Percentiles rank a stretch among this genome's conserved stretches.
phyloP scores from a whole-genome alignment of 2,797 vertebrate species.

The Xerus rutilus region DNA sequence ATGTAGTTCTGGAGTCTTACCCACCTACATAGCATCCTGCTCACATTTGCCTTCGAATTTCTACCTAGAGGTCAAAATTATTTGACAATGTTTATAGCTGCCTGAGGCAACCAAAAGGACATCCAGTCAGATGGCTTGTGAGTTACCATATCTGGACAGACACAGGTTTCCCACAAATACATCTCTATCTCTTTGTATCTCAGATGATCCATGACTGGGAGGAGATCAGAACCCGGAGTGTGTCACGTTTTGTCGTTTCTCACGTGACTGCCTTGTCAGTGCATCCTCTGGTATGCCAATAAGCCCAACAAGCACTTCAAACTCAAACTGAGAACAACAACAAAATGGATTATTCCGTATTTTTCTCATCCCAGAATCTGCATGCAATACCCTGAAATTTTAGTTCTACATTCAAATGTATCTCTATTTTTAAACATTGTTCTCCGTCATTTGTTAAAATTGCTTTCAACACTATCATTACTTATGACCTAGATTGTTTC shows the following conservation, averaged over 20 bases:
- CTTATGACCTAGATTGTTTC: background rate
- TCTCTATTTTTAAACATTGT: background rate
- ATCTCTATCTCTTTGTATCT: background rate
- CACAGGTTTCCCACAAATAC: background rate
- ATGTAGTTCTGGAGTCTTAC: background rate
- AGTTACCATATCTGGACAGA: background rate
- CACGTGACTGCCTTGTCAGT: too few species aligned
- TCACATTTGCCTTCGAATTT: background rate
- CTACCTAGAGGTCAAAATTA: background rate
- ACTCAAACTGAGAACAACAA: background rate
- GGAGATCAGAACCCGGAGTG: background rate
- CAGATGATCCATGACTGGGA: background rate
- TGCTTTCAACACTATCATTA: background rate
- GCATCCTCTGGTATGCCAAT: background rate
- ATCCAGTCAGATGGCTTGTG: background rate
- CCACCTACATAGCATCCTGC: background rate
- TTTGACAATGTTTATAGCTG: background rate
- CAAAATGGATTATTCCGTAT: background rate
- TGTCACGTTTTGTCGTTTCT: background rate
- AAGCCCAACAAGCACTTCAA: background rate
- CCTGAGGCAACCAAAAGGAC: background rate
- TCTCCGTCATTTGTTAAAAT: background rate
- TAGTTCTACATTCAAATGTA: background rate
- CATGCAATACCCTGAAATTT: background rate
- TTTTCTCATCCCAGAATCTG: background rate